Evolutionary conservation across 2,113 vertebrate genomes (phyloP), one percentile per base, ranked within the genome.

Genomic region (Rhipidura dahli): DNA sequence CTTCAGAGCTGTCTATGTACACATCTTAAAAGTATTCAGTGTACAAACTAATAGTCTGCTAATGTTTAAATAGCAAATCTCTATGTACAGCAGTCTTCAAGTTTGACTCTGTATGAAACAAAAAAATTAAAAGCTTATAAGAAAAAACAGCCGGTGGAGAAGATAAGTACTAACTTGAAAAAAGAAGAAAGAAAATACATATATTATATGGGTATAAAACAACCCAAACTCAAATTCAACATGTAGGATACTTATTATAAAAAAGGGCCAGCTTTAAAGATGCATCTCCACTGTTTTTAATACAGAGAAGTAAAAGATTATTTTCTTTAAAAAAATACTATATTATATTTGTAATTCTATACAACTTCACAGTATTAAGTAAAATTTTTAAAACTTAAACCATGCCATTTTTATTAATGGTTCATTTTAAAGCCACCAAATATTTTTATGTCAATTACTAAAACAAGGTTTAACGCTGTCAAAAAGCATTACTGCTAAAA

Each of bases 361-460:
- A 93, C 83, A 78, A 95, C 95, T 97, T 98, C 96, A 97, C 81
- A 95, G 95, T 94, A 97, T 97, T 97, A 97, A 96, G 90, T 86
- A 95, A 96, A 96, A 95, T 93, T 97, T 97, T 96, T 94, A 92
- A 97, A 97, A 94, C 83, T 96, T 96, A 94, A 97, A 97, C 91
- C 96, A 98, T 97, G 91, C 96, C 93, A 97, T 96, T 97, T 97
- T 97, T 98, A 98, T 98, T 98, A 98, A 97, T 97, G 94, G 95
- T 92, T 95, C 96, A 97, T 98, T 97, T 98, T 97, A 97, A 98
- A 98, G 95, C 96, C 97, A 98, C 97, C 96, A 98, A 98, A 98
- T 91, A 98, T 98, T 98, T 98, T 98, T 94, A 98, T 97, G 96
- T 98, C 98, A 98, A 98, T 98, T 98, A 98, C 97, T 98, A 98